A percentile compares a stretch with the other conserved stretches of the same genome.
These are phyloP conservation scores for Trichonephila clavipes DNA, from an alignment of 1,140 invertebrate genomes.

Conservation along the genomic window DNA sequence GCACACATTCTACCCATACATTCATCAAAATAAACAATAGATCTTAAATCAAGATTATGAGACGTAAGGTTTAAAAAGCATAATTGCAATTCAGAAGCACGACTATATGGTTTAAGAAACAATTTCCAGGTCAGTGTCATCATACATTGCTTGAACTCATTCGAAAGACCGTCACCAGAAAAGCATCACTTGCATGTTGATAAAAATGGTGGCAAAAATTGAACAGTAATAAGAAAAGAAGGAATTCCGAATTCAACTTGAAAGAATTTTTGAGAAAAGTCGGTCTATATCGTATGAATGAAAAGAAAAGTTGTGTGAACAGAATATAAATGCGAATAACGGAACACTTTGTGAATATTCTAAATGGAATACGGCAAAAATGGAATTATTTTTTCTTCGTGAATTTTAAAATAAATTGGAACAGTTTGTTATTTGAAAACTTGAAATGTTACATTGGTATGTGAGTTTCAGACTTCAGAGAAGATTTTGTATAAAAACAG, in stretches of 20 bases:
- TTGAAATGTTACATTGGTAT: no score
- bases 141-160: conserved; percentile 29
- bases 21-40: conserved; percentile 35
- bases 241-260: background rate
- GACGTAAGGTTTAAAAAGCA: background rate
- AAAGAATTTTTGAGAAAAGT: background rate
- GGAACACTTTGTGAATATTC: background rate
- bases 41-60: conserved; percentile 25
- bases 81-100: conserved; percentile 14
- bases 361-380: background rate
- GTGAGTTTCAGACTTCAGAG: no score
- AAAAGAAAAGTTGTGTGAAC: conserved; percentile 13
- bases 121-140: conserved; percentile 37
- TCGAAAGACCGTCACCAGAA: conserved; percentile 17
- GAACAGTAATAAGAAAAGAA: background rate
- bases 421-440: no score
- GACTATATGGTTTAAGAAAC: conserved; percentile 21
- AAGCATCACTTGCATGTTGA: background rate
- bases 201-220: conserved; percentile 1
- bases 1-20: conserved; percentile 23
- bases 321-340: background rate
- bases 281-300: background rate
- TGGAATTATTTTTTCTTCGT: background rate
- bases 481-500: no score
- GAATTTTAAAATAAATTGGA: background rate